Evolutionary conservation across 1,140 invertebrate genomes (phyloP), one percentile per base, ranked within the genome.

Genomic region (Eurosta solidaginis): DNA sequence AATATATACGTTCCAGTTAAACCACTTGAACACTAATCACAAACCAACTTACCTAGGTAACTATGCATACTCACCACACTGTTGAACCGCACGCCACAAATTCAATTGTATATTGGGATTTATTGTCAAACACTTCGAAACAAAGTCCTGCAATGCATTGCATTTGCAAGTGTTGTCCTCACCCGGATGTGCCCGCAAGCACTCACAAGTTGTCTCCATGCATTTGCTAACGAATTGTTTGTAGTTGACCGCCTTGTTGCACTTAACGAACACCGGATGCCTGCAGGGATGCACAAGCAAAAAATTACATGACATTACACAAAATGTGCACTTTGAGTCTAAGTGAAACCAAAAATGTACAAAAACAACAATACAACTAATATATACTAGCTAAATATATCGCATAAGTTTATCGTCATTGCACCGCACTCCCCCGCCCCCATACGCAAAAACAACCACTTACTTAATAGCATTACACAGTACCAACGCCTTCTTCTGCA

Each of bases 161-260:
- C 94, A 96, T 74, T 91, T 90, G 83, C 94, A 96, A 29, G 92
- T 87, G 17, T 90, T 85, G 3, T 81, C 78, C 45, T 89, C 88
- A 0, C 84, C 86, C 42, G 82, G 83, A 59, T 84, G 82, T 36
- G 82, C 84, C 77, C 88, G 86, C 33, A 93, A 80, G 83, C 94
- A 96, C 45, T 91, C 89, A 84, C 94, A 96, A 6, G 92, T 90
- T 17, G 91, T 91, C 82, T 95, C 94, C 7, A 95, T 84, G 82
- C 95, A 96, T 29, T 91, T 90, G 52, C 91, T 91, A 2, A 93
- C 87, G 84, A 92, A 94, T 78, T 91, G 91, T 77, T 94, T 91
- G 22, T 93, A 81, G 80, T 93, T 90, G 0, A 94, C 82, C 0
- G 90, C 88, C 77, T 89, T 89, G 12, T 85, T 87, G 82, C 94